phyloP scores from a whole-genome alignment of 2,888 invertebrate species.

The Agelastica alni region DNA sequence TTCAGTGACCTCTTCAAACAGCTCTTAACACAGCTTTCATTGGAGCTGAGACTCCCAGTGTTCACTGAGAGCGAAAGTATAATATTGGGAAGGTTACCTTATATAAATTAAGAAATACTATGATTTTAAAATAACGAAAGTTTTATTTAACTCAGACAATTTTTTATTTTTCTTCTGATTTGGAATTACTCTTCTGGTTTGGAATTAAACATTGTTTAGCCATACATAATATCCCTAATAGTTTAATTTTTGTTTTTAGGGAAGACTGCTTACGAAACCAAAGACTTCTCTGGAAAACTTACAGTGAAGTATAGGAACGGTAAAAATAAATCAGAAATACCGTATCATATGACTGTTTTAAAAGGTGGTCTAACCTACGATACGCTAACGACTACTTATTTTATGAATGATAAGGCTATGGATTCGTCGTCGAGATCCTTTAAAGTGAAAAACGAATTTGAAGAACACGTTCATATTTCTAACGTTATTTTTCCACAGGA shows the following conservation, averaged over 20 bases:
- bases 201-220: too few species aligned
- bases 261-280: slow-evolving; percentile 61
- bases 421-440: slow-evolving; percentile 58
- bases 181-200: too few species aligned
- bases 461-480: slow-evolving; percentile 72
- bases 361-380: slow-evolving; percentile 65
- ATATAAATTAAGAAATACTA: too few species aligned
- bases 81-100: too few species aligned
- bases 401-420: slow-evolving; percentile 49
- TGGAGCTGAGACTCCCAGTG: too few species aligned
- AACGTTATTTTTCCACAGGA: slow-evolving; percentile 70
- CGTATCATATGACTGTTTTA: slow-evolving; percentile 66
- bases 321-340: slow-evolving; percentile 61
- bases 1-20: too few species aligned
- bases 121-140: too few species aligned
- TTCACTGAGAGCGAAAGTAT: too few species aligned
- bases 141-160: too few species aligned
- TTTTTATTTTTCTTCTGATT: too few species aligned
- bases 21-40: too few species aligned
- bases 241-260: slow-evolving; percentile 59
- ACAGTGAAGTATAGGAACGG: slow-evolving; percentile 60
- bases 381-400: slow-evolving; percentile 60
- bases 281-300: slow-evolving; percentile 63
- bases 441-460: slow-evolving; percentile 71
- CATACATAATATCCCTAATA: too few species aligned